phyloP scores from a whole-genome alignment of 2,113 vertebrate genomes.

The Pyrgilauda ruficollis region DNA sequence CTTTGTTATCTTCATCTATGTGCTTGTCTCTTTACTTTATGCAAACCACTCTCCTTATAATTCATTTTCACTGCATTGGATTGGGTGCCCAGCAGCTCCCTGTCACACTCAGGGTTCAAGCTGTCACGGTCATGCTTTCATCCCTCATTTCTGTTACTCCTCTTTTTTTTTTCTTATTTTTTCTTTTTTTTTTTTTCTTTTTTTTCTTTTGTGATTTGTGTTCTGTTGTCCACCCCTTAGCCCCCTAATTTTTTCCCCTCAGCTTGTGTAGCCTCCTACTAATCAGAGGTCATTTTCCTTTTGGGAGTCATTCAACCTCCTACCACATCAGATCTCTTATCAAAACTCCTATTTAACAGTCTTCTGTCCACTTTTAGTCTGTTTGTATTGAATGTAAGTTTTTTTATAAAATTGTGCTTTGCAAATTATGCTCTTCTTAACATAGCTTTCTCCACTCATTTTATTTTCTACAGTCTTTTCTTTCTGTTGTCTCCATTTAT shows the following conservation, averaged over 20 bases:
- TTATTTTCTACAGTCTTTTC: background rate
- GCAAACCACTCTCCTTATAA: background rate
- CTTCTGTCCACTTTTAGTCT: background rate
- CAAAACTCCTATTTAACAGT: background rate
- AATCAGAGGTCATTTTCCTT: background rate
- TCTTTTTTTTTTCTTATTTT: background rate
- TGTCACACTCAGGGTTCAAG: background rate
- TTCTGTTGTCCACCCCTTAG: background rate
- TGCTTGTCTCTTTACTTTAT: background rate
- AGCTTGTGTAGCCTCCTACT: background rate
- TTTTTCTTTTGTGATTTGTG: background rate
- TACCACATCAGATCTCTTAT: background rate
- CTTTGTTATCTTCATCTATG: background rate
- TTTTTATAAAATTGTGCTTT: background rate
- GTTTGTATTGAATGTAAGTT: background rate
- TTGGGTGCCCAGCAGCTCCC: background rate
- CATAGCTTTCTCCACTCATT: background rate
- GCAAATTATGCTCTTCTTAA: background rate
- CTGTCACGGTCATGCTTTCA: background rate
- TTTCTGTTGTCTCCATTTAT: background rate
- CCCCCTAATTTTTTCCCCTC: background rate
- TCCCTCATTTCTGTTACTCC: background rate
- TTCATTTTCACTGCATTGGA: background rate
- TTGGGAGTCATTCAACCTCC: background rate
- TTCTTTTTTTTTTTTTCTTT: background rate